Base-by-base conservation (phyloP, 2,797 vertebrate species). In the Vireo griseus region DNA sequence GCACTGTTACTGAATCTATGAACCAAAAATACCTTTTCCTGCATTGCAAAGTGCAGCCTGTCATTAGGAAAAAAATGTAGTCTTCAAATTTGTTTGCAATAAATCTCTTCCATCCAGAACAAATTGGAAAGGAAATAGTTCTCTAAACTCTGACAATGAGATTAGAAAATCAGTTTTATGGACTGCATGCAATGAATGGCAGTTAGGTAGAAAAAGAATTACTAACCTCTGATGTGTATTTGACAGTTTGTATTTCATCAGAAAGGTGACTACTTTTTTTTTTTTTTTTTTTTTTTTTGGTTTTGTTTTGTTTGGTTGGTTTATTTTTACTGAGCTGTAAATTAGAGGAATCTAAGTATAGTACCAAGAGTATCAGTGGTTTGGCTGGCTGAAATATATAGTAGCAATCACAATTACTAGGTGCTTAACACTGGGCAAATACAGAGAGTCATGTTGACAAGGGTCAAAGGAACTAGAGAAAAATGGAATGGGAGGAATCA, bases 21-120 rank as follows among this genome's bases (percentile, higher is more conserved):
- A 97, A 94, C 51, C 26, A 67, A 96, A 95, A 95, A 86, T 54
- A 77, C 17, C 39, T 96, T 93, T 83, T 94, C 61, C 79, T 86
- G 59, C 52, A 86, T 45, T 96, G 80, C 63, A 87, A 94, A 63
- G 22, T 24, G 3, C 47, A 92, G 40, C 45, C 81, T 93, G 74
- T 35, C 54, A 44, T 55, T 52, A 86, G 50, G 45, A 91, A 92
- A 94, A 95, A 93, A 68, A 31, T 4, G 9, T 17, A 59, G 5
- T 28, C 7, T 78, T 72, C 52, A 72, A 52, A 84, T 92, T 88
- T 80, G 15, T 81, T 86, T 63, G 85, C 13, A 57, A 90, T 16
- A 83, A 8, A 57, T 22, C n/a, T 69, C 61, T 84, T 93, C 83
- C 40, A 58, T 15, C 28, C 77, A 80, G 62, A 75, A 80, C 29